A percentile compares a stretch with the other conserved stretches of the same genome.
Conservation (phyloP, 2,113 vertebrate genomes). For the Prunella himalayana region DNA sequence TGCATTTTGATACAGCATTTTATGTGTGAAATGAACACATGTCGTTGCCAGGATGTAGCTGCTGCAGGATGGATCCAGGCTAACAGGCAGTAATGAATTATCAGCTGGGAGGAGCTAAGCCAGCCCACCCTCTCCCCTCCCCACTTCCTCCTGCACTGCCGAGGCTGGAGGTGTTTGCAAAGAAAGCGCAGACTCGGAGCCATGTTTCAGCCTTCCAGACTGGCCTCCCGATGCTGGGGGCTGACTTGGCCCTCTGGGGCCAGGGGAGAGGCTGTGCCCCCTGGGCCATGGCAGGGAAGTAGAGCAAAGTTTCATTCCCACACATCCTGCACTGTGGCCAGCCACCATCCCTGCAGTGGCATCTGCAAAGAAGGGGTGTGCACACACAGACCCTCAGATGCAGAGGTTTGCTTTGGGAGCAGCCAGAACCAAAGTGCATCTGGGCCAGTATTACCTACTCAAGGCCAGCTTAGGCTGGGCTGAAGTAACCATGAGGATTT, state of each 20-base stretch:
- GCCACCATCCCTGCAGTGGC: background rate
- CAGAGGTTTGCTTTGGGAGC: background rate
- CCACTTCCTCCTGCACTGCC: background rate
- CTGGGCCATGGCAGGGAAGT: background rate
- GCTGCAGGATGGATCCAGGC: background rate
- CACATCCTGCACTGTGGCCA: rapidly evolving
- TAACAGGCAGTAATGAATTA: constrained; percentile 5
- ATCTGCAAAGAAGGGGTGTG: background rate
- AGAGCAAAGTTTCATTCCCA: background rate
- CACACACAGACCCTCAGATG: background rate
- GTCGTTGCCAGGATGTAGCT: background rate
- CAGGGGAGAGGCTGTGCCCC: background rate
- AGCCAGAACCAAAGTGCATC: background rate
- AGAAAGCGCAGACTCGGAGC: background rate
- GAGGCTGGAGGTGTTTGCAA: background rate
- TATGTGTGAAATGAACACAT: constrained; percentile 30
- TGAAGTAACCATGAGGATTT: background rate
- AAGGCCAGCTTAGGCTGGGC: background rate
- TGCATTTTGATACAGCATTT: constrained; percentile 18
- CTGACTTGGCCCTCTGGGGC: background rate
- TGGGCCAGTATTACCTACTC: background rate
- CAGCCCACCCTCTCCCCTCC: background rate
- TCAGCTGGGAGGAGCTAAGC: constrained; percentile 20
- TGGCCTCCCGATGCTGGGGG: background rate
- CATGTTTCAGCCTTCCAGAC: background rate